Evolutionary conservation across 2,113 vertebrate species (phyloP), one percentile per base, ranked within the genome.

Genomic region (Tenebrosternarchus preto): DNA sequence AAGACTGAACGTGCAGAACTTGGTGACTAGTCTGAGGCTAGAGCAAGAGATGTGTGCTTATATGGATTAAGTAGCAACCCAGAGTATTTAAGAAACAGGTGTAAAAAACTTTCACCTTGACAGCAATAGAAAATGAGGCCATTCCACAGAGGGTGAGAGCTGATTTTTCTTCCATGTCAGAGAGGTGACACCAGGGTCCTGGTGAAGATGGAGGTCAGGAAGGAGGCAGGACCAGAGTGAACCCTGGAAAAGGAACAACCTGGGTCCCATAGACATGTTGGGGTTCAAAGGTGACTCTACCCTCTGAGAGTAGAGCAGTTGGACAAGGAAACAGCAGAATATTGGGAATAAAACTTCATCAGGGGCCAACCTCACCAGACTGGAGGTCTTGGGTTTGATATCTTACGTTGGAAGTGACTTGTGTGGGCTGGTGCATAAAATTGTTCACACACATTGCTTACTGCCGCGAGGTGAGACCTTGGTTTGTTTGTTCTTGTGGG

Each of bases 101-200:
- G 36, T 17, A n/a, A n/a, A n/a, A n/a, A n/a, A 7, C 70, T 53
- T 61, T 31, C 33, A 12, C 22, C 75, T 39, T 83, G 81, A 83
- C 76, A 83, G 76, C 50, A 17, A 2, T 79, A 83, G 82, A 83
- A 59, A 83, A 83, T 70, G 81, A 83, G 81, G 39, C 33, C 31
- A 60, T 43, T 53, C 55, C 12, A 31, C 66, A 55, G 56, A 61
- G 80, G 53, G 50, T n/a, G 69, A 60, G 76, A 55, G 72, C 69
- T 68, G 33, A 78, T 50, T 82, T 82, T 78, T 59, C 59, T 69
- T 78, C 36, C 55, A 67, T 78, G 77, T 61, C 46, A 68, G 46
- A 69, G 15, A 19, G 50, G 60, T 69, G 77, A 75, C 71, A 39
- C 29, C n/a, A 43, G 70, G 59, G 55, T 27, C 50, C 76, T 24